Conservation (phyloP, 2,113 vertebrate genomes). For the Rhinolophus sinicus region DNA sequence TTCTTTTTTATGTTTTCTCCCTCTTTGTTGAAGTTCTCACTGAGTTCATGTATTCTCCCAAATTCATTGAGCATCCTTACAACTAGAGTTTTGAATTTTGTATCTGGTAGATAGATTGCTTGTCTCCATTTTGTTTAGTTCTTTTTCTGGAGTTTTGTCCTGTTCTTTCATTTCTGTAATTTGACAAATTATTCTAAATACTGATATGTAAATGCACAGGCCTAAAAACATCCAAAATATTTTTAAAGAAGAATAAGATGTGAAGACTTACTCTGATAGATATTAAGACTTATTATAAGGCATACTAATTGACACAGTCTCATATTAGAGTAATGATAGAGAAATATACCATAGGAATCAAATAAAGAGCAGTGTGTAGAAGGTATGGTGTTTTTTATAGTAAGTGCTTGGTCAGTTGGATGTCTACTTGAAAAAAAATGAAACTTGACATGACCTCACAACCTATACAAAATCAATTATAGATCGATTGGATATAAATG, state of each 20-base stretch:
- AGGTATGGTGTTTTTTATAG: background rate
- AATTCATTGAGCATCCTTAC: background rate
- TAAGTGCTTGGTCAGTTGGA: background rate
- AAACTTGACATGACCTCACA: background rate
- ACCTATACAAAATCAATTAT: conserved; percentile 23
- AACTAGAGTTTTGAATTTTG: background rate
- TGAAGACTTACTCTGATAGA: background rate
- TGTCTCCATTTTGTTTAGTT: background rate
- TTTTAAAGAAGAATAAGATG: background rate
- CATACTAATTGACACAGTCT: background rate
- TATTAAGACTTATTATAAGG: background rate
- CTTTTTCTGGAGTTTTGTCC: background rate
- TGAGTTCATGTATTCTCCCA: background rate
- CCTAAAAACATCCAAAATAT: background rate
- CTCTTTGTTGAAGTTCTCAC: background rate
- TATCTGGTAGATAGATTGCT: background rate
- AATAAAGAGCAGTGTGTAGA: background rate
- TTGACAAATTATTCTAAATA: conserved; percentile 20
- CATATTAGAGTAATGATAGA: background rate
- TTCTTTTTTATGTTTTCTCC: background rate
- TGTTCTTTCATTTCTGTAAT: background rate
- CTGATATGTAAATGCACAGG: background rate
- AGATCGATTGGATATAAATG: background rate
- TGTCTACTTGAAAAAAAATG: conserved; percentile 13
- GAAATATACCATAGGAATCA: background rate